Percentiles rank a stretch among this genome's conserved stretches.
These are phyloP conservation scores for Bombus picipes DNA, from an alignment of 1,140 invertebrate species.

Conservation along the genomic window DNA sequence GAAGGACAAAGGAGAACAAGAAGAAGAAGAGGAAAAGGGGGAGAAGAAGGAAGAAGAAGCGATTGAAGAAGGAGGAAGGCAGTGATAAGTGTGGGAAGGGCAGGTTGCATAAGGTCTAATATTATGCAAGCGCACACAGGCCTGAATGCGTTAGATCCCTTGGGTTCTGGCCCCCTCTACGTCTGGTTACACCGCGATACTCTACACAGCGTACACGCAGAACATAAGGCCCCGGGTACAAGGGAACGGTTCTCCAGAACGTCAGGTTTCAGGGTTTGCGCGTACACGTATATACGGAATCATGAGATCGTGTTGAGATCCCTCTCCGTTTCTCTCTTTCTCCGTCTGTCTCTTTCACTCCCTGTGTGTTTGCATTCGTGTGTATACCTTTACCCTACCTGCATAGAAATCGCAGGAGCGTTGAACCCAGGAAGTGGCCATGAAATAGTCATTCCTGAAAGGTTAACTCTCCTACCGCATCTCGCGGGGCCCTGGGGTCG, in stretches of 20 bases:
- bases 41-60: slow-evolving; percentile 15
- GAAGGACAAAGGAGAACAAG: neutral
- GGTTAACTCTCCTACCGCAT: slow-evolving; percentile 77
- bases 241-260: slow-evolving; percentile 63
- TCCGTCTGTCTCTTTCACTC: neutral
- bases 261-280: slow-evolving; percentile 62
- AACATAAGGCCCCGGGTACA: slow-evolving; percentile 61
- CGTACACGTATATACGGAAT: slow-evolving; percentile 35
- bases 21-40: slow-evolving; percentile 18
- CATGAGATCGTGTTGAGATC: slow-evolving; percentile 6
- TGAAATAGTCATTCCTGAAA: slow-evolving; percentile 81
- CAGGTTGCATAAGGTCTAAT: slow-evolving; percentile 81
- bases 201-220: slow-evolving; percentile 65
- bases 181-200: slow-evolving; percentile 33
- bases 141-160: slow-evolving; percentile 80
- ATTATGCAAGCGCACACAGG: slow-evolving; percentile 79
- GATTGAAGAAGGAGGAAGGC: slow-evolving; percentile 67
- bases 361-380: slow-evolving; percentile 18
- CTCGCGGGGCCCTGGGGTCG: slow-evolving; percentile 70
- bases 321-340: neutral
- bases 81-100: slow-evolving; percentile 84
- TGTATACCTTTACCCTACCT: slow-evolving; percentile 64
- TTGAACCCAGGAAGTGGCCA: slow-evolving; percentile 81
- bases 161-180: slow-evolving; percentile 42
- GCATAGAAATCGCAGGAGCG: slow-evolving; percentile 78